Evolutionary conservation across 1,140 invertebrate genomes (phyloP).

Genomic region (Papilio polytes): DNA sequence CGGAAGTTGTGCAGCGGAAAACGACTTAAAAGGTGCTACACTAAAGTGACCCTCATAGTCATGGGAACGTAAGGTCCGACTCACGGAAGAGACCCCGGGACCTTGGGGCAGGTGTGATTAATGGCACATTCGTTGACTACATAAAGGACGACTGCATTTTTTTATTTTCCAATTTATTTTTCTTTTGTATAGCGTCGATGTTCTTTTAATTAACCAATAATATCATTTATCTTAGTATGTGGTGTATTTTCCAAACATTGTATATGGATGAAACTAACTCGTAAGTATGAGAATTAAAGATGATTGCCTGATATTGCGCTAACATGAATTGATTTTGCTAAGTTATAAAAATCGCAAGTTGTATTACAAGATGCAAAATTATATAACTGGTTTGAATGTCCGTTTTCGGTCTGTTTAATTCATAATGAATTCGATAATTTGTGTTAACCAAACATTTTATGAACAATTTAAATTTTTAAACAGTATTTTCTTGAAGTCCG

Average conservation of each 20-base stretch:
- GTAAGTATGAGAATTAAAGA: no score
- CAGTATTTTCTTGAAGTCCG: background rate
- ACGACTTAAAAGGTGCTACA: constrained; percentile 22
- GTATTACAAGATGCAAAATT: no score
- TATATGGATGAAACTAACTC: no score
- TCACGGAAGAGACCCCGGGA: constrained; percentile 49
- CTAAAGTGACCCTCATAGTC: constrained; percentile 21
- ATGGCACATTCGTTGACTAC: constrained; percentile 30
- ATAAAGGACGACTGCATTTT: background rate
- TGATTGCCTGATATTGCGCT: no score
- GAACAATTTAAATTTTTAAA: background rate
- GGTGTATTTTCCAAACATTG: no score
- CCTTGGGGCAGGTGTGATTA: constrained; percentile 50
- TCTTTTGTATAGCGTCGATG: background rate
- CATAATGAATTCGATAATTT: no score
- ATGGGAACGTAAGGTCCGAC: constrained; percentile 36
- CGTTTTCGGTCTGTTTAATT: no score
- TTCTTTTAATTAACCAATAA: no score
- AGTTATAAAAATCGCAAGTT: no score
- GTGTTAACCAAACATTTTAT: background rate
- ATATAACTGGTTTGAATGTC: background rate
- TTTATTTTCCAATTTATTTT: background rate
- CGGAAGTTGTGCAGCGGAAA: constrained; percentile 5
- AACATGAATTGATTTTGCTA: no score
- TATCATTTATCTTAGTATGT: background rate